These are phyloP conservation scores for Synanceia verrucosa DNA, from an alignment of 2,797 vertebrate species.

Conservation along the genomic window DNA sequence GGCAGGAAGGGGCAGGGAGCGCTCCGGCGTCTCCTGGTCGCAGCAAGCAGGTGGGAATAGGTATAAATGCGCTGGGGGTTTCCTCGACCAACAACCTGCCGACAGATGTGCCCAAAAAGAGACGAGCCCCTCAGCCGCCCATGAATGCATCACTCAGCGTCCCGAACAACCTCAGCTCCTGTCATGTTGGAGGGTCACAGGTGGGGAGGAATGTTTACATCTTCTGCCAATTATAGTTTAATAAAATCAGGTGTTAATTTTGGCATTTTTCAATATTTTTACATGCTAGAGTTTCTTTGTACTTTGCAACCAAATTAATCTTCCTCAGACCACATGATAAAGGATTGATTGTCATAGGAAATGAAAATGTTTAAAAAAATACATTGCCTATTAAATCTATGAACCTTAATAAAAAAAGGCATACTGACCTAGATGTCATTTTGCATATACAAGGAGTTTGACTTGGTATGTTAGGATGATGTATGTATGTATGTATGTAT, in stretches of 20 bases:
- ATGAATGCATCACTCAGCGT: conserved; percentile 79
- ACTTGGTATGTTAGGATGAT: no score
- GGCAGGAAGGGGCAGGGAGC: conserved; percentile 80
- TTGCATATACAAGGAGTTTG: no score
- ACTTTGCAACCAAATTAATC: no score
- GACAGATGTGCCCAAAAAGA: conserved; percentile 86
- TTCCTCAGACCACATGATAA: no score
- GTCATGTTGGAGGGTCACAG: conserved; percentile 72
- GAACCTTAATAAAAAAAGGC: no score
- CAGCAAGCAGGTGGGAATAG: conserved; percentile 72
- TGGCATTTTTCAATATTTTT: no score
- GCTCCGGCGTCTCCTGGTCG: conserved; percentile 82
- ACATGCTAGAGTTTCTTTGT: no score
- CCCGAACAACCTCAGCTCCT: conserved; percentile 70
- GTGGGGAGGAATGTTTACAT: conserved; percentile 55
- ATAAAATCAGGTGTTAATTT: background rate
- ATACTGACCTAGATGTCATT: no score
- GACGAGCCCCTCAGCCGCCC: conserved; percentile 89
- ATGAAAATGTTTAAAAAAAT: no score
- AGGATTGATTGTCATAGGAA: no score
- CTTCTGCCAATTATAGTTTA: background rate
- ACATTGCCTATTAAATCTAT: no score
- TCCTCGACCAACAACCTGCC: conserved; percentile 75
- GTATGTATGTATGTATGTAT: no score
- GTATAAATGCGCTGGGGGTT: conserved; percentile 50